These are phyloP conservation scores for Scyliorhinus canicula DNA, from an alignment of 2,797 vertebrate species.

Conservation along the genomic window DNA sequence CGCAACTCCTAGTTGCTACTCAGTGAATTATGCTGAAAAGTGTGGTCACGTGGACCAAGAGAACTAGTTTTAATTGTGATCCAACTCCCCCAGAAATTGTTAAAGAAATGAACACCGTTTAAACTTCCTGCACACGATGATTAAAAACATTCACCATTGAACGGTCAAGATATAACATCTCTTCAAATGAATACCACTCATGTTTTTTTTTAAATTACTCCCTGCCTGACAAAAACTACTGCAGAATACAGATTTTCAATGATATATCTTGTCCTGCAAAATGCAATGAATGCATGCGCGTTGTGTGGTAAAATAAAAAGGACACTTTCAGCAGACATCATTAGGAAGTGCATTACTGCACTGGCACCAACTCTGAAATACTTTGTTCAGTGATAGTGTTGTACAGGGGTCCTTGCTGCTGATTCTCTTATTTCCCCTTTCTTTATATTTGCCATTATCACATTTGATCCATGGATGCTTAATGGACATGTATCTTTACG, in stretches of 20 bases:
- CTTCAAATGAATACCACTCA: background rate
- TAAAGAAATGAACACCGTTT: background rate
- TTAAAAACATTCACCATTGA: background rate
- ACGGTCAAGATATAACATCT: background rate
- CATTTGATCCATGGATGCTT: no score
- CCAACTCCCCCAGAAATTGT: background rate
- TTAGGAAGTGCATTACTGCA: background rate
- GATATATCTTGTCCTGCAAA: background rate
- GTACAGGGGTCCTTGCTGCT: no score
- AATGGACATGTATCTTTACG: no score
- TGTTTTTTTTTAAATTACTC: background rate
- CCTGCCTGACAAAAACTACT: background rate
- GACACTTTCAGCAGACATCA: background rate
- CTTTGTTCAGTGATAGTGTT: conserved; percentile 23
- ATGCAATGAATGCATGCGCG: background rate
- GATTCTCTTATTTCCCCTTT: no score
- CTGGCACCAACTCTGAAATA: background rate
- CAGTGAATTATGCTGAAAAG: background rate
- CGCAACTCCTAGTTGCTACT: background rate
- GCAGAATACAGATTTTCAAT: background rate
- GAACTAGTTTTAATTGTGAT: background rate
- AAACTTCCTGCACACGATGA: background rate
- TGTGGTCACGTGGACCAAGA: background rate
- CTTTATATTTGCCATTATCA: no score
- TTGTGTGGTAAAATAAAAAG: background rate